A percentile compares a stretch with the other conserved stretches of the same genome.
phyloP scores from a whole-genome alignment of 1,140 invertebrate species.

The Bemisia tabaci region DNA sequence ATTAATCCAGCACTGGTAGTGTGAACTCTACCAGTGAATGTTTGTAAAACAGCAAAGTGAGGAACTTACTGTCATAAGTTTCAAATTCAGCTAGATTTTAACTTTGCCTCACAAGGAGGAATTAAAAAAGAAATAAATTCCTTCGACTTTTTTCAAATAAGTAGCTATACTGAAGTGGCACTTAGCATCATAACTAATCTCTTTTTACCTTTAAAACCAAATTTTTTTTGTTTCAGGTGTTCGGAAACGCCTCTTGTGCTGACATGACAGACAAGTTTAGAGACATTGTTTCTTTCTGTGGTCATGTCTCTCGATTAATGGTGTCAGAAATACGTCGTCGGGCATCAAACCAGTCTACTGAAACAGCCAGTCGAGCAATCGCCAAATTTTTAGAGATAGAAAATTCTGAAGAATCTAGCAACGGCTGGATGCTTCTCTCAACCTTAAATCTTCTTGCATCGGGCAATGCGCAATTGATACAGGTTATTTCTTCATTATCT shows the following conservation, averaged over 20 bases:
- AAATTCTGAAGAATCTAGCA: slow-evolving; percentile 80
- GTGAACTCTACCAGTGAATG: no score
- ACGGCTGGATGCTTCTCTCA: slow-evolving; percentile 91
- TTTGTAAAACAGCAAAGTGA: no score
- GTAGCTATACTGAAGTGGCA: no score
- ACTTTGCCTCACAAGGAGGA: no score
- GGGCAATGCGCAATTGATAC: slow-evolving; percentile 60
- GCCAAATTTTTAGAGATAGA: slow-evolving; percentile 91
- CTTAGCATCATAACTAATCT: no score
- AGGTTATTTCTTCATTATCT: slow-evolving; percentile 29
- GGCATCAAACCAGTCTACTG: slow-evolving; percentile 90
- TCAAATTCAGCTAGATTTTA: no score
- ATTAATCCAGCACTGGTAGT: no score
- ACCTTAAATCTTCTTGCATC: slow-evolving; percentile 81
- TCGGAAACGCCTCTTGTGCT: slow-evolving; percentile 71
- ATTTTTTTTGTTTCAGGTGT: slow-evolving; percentile 69
- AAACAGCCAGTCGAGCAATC: slow-evolving; percentile 88
- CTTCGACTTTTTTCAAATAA: no score
- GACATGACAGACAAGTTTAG: slow-evolving; percentile 94
- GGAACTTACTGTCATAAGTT: no score
- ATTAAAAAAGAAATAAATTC: no score
- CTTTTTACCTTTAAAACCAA: no score
- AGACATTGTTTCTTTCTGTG: slow-evolving; percentile 83
- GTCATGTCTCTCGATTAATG: slow-evolving; percentile 89
- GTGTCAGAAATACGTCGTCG: slow-evolving; percentile 84